Evolutionary conservation across 2,888 invertebrate genomes (phyloP), one percentile per base, ranked within the genome.

Genomic region (Saturnia japonica): DNA sequence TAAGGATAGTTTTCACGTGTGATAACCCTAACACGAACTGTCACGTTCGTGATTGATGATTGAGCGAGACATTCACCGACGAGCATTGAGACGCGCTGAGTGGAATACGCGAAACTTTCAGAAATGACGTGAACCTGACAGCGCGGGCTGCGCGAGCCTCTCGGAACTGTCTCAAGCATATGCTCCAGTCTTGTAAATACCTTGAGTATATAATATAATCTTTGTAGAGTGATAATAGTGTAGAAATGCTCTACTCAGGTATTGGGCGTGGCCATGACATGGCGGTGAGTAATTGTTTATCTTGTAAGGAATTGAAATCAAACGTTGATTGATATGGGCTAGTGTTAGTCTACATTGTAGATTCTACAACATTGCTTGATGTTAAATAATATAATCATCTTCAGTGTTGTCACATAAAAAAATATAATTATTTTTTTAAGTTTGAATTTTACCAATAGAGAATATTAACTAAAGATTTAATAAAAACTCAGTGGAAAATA

Each of bases 1-100:
- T 12, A 12, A 12, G 14, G 28, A 60, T 25, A n/a, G 6, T 28
- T 28, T 60, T 60, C 25, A 25, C 57, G 19, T 28, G 57, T 60
- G 57, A 12, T 60, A 60, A 28, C 57, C 57, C 57, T 60, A 60
- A 60, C 57, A 19, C 12, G 57, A 60, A 28, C 28, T 60, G 57
- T 60, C 57, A 60, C 1, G 57, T 28, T 12, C 28, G 14, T 60
- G 57, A 60, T 60, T 25, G 28, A 60, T 60, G 25, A 28, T 12
- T 14, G 57, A 28, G 12, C 16, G 25, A 0, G 25, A 9, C 25
- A 28, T 60, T 60, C 57, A 60, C 57, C 28, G 54, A n/a, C 8
- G 54, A 54, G 54, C 54, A 22, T 54, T 54, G 1, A 54, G 54
- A 19, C 22, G 54, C 54, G 28, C 57, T 12, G 14, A 60, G 25